Evolutionary conservation across 2,797 vertebrate species (phyloP), one percentile per base, ranked within the genome.

Genomic region (Tragelaphus oryx): DNA sequence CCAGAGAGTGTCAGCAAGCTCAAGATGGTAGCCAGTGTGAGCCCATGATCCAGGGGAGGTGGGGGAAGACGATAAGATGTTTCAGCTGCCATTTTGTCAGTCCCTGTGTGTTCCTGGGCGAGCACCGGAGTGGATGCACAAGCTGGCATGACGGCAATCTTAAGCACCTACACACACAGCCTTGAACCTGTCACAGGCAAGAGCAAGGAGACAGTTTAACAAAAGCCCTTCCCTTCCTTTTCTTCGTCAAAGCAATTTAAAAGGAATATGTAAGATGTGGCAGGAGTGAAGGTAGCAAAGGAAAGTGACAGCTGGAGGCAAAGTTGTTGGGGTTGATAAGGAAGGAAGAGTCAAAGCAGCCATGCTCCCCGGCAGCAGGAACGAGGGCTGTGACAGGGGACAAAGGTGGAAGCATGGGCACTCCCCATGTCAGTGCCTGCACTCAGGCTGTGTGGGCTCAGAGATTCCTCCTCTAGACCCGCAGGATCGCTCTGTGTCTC

Each of bases 201-300:
- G 16, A n/a, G 13, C 59, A 71, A 76, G 18, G 55, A 82, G 37
- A 48, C 13, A 20, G 33, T 65, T 4, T 75, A 54, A 57, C 37
- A 57, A 59, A 84, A 95, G 26, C 9, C 26, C 37, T 75, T 94
- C 83, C 44, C n/a, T 93, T 84, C 50, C 83, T 74, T 93, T 79
- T 81, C 54, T 87, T 86, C 78, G 55, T 30, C 75, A 50, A 85
- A 95, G 65, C 79, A 54, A 75, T 80, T 90, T 68, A 46, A 65
- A 93, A 37, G 55, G 26, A 83, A 65, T n/a, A 30, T 3, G 1
- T 62, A 65, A 41, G 30, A 33, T 37, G 59, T 28, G 82, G 50
- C 65, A 17, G 41, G 57, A 85, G 26, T 22, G 41, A 79, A 79
- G 28, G 41, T 60, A 60, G 17, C 50, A 22, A 89, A 57, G 41